These are phyloP conservation scores for Cataglyphis altisquamis DNA, from an alignment of 2,888 invertebrate genomes.

Conservation along the genomic window DNA sequence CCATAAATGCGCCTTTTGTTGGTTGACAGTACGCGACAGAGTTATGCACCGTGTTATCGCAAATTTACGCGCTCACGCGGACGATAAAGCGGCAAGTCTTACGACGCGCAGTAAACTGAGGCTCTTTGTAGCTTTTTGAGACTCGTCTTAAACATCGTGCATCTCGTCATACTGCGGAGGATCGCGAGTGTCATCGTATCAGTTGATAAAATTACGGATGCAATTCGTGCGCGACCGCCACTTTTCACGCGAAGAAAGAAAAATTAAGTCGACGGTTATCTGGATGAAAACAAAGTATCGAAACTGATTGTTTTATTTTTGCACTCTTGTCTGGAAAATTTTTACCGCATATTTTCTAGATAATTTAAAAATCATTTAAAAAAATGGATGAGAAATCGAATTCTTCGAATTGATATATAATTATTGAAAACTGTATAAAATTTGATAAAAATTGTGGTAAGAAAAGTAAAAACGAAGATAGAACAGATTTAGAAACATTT, in stretches of 20 bases:
- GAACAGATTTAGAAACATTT: not conserved
- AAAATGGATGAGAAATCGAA: not conserved
- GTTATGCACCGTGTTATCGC: constrained; percentile 57
- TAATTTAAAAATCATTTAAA: not conserved
- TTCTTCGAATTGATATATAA: not conserved
- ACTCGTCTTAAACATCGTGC: constrained; percentile 32
- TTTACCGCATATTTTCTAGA: not conserved
- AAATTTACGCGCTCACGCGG: constrained; percentile 25
- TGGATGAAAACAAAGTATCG: not conserved
- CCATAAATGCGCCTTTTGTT: constrained; percentile 66
- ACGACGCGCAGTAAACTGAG: constrained; percentile 33
- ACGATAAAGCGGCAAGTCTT: constrained; percentile 55
- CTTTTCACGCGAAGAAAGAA: not conserved
- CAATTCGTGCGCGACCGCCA: not conserved
- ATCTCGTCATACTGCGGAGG: constrained; percentile 17
- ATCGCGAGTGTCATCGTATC: constrained; percentile 34
- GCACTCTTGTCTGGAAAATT: not conserved
- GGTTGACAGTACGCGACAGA: constrained; percentile 52
- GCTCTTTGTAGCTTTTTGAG: constrained; percentile 40
- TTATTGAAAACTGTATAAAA: not conserved
- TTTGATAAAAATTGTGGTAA: not conserved
- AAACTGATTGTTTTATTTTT: not conserved
- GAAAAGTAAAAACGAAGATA: not conserved
- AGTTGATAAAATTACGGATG: constrained; percentile 18
- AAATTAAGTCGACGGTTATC: not conserved